Evolutionary conservation across 2,797 vertebrate species (phyloP), one percentile per base, ranked within the genome.

Genomic region (Nannoperca obscura): DNA sequence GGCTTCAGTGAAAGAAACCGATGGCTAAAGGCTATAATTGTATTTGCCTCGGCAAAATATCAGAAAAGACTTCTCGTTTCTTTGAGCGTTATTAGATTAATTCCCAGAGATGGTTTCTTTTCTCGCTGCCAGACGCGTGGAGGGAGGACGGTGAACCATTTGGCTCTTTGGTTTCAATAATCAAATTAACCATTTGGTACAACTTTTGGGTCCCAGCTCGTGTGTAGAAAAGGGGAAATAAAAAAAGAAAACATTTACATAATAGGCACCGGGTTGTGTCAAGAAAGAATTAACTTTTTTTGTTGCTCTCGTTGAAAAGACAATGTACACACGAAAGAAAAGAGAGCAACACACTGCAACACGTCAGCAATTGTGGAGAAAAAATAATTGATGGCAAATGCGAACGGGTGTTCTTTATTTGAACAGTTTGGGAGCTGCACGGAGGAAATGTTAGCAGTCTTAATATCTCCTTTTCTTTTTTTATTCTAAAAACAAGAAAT

Each of bases 71-170:
- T 96, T 96, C 96, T 97, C 96, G 96, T 96, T 96, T 96, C 96
- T 97, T 97, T 96, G 96, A 95, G 92, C 95, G 88, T 98, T 96
- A 99, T 99, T 99, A 96, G 97, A 99, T 99, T 99, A 99, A 96
- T 97, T 95, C 95, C 93, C 96, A 93, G 94, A 96, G 96, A 96
- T 96, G 96, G 94, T 92, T 89, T 95, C 96, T 96, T 95, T 96
- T 94, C 90, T 91, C 94, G 94, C 95, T 90, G 94, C 96, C 97
- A 98, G 98, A 97, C 97, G 97, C 97, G 98, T 99, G 98, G 97
- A 98, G 95, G 96, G 96, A 97, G 96, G 97, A 96, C 94, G 96
- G 95, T 94, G 96, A 93, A 95, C 96, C 97, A 97, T 97, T 98
- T 97, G 97, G 96, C 91, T 96, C 97, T 97, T 97, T 98, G 96